phyloP scores from a whole-genome alignment of 2,113 vertebrate species.

The Tonatia bakeri region DNA sequence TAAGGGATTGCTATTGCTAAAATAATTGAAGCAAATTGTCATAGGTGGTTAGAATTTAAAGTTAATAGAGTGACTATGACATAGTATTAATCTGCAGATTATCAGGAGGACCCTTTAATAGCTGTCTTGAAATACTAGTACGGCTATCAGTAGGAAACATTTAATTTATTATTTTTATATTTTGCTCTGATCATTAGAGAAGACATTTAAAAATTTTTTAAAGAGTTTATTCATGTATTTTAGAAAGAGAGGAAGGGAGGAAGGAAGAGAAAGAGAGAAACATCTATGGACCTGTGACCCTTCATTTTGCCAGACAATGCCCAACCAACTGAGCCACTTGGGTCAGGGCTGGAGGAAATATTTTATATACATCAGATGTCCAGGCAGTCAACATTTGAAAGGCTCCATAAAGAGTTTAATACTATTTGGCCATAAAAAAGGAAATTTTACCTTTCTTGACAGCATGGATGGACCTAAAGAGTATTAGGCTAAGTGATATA shows the following conservation, averaged over 20 bases:
- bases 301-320: too few species aligned
- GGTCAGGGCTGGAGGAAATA: too few species aligned
- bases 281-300: too few species aligned
- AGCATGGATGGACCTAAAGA: too few species aligned
- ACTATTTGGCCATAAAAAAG: too few species aligned
- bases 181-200: neutral
- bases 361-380: neutral
- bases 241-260: too few species aligned
- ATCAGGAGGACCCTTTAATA: constrained; percentile 7
- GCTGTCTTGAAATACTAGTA: neutral
- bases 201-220: neutral
- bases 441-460: too few species aligned
- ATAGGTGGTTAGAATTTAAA: constrained; percentile 25
- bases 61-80: constrained; percentile 3
- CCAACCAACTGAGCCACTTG: too few species aligned
- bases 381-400: neutral
- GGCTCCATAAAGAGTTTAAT: neutral
- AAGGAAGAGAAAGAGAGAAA: too few species aligned
- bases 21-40: constrained; percentile 48
- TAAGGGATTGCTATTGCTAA: constrained; percentile 5
- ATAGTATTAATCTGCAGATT: neutral
- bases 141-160: neutral
- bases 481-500: too few species aligned
- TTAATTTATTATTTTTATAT: constrained; percentile 8
- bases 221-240: too few species aligned